Evolutionary conservation across 1,140 invertebrate genomes (phyloP).

Genomic region (Papilio polyxenes): DNA sequence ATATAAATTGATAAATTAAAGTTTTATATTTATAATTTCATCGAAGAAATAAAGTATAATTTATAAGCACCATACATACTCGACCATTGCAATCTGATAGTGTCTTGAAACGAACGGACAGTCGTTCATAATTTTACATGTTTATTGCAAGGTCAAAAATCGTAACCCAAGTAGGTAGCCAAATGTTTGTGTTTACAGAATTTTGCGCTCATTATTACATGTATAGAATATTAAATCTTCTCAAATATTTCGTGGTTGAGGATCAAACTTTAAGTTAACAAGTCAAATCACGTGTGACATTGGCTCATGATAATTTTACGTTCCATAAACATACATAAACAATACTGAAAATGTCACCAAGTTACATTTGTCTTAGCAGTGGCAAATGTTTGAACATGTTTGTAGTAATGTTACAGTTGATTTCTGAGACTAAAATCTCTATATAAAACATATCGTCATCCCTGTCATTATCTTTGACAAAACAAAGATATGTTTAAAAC

Average conservation of each 20-base stretch:
- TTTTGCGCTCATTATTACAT: not conserved
- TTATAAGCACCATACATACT: not conserved
- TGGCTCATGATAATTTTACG: not conserved
- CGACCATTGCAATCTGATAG: not conserved
- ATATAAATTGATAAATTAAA: no score
- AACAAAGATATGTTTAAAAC: no score
- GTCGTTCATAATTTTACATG: not conserved
- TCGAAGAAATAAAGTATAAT: not conserved
- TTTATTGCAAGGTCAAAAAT: slow-evolving; percentile 5
- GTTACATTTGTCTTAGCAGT: no score
- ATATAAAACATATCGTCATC: no score
- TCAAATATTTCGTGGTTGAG: not conserved
- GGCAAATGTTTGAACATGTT: no score
- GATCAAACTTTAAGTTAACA: not conserved
- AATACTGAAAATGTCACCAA: no score
- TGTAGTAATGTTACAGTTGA: no score
- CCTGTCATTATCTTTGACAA: no score
- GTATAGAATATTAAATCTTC: not conserved
- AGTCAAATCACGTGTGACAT: not conserved
- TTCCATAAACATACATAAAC: no score
- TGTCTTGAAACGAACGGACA: not conserved
- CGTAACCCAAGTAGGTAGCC: not conserved
- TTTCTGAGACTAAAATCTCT: no score
- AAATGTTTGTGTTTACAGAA: not conserved
- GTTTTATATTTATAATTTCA: not conserved